Evolutionary conservation across 2,888 invertebrate genomes (phyloP), one percentile per base, ranked within the genome.

Genomic region (Acanthosepion pharaonis): DNA sequence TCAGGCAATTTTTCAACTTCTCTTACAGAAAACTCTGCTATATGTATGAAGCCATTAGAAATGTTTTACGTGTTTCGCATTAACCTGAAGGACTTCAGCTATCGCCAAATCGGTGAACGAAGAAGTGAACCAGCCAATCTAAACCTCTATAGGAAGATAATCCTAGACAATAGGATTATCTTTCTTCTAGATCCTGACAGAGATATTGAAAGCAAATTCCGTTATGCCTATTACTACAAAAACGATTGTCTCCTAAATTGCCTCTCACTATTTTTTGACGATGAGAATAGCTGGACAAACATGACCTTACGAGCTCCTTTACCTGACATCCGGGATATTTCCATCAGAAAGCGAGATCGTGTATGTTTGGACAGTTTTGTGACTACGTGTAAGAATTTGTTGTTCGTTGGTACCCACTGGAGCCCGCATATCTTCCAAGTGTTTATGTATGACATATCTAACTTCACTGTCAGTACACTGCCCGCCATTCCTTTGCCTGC

Each of bases 401-500:
- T 93, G 51, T 93, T 93, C n/a, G 53, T 93, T 18, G 93, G 93
- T 18, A 93, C 53, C n/a, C 93, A 93, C 28, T n/a, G 93, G n/a
- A 18, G n/a, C 20, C 93, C 93, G 15, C 93, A 93, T 53, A 20
- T 93, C 93, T 93, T 93, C 28, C 93, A 93, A 42, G 49, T 93
- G 49, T 18, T 53, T 51, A 53, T 28, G 51, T 93, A 93, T 20
- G 93, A 93, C 5, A n/a, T 93, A n/a, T 51, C 49, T 5, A 49
- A 5, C 33, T 93, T 93, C 20, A n/a, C 28, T n/a, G 51, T 93
- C 6, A 93, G 33, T 93, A 6, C 48, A 5, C 93, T 93, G 1
- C 28, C 51, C 4, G n/a, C 93, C 20, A 93, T 93, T 5, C 93
- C 93, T 4, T 11, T 93, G 5, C 93, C 48, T 5, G 93, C 93